Evolutionary conservation across 2,888 invertebrate genomes (phyloP).

Genomic region (Calliopum simillimum): DNA sequence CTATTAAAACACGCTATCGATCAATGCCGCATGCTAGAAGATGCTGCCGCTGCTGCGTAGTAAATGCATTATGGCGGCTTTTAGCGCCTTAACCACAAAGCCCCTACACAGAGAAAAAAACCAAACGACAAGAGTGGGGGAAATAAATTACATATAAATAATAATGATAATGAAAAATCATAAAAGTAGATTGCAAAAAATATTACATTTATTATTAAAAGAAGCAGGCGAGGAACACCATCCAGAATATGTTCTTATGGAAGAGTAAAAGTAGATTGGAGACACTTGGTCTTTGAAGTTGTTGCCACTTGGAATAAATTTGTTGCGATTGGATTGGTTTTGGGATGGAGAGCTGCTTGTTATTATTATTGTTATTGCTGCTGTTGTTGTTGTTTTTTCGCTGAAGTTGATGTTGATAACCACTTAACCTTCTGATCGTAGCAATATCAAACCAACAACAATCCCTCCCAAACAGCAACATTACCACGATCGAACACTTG

Average conservation of each 20-base stretch:
- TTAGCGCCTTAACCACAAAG: conserved; percentile 24
- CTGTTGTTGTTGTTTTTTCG: conserved; percentile 16
- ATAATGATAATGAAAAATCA: conserved; percentile 36
- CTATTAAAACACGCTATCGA: conserved; percentile 33
- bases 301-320: conserved; percentile 22
- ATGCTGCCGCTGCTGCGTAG: not conserved
- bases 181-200: too few relatives aligned
- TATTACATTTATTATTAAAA: not conserved
- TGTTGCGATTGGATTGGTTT: too few relatives aligned
- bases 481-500: too few relatives aligned
- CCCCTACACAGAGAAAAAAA: conserved; percentile 1
- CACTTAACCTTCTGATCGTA: conserved; percentile 43
- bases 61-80: conserved; percentile 8
- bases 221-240: not conserved
- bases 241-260: not conserved
- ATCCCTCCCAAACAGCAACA: not conserved
- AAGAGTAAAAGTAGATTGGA: not conserved
- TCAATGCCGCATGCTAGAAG: conserved; percentile 17
- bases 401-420: conserved; percentile 38
- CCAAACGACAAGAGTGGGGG: conserved; percentile 5
- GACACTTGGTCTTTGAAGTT: conserved; percentile 38
- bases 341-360: conserved; percentile 21
- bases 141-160: conserved; percentile 43
- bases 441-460: conserved; percentile 8
- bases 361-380: conserved; percentile 11